phyloP scores from a whole-genome alignment of 1,140 invertebrate species.

The Pseudomyrmex cubaensis region DNA sequence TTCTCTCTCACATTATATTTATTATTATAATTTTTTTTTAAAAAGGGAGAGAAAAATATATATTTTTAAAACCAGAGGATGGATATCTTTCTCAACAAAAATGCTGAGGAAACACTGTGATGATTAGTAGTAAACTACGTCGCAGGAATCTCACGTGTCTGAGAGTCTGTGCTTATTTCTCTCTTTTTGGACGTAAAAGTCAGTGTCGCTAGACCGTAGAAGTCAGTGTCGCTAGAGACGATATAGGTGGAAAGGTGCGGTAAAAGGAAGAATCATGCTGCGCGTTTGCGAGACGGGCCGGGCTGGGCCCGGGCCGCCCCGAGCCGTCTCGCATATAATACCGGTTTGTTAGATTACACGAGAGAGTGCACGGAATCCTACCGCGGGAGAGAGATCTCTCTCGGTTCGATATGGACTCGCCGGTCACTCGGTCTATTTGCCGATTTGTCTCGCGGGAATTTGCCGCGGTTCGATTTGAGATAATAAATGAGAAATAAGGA shows the following conservation, averaged over 20 bases:
- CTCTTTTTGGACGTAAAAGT: conserved; percentile 56
- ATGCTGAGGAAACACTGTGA: background rate
- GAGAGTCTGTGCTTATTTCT: background rate
- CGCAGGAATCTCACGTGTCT: background rate
- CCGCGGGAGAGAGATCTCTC: conserved; percentile 51
- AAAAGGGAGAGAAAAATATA: too few species aligned
- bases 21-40: too few species aligned
- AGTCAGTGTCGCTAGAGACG: conserved; percentile 67
- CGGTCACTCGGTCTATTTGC: conserved; percentile 28
- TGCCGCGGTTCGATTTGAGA: background rate
- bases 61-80: too few species aligned
- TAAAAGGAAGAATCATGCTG: conserved; percentile 65
- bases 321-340: conserved; percentile 69
- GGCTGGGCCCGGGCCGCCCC: conserved; percentile 25
- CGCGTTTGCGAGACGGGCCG: conserved; percentile 16
- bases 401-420: conserved; percentile 45
- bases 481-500: background rate
- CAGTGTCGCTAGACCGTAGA: conserved; percentile 67
- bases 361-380: conserved; percentile 59
- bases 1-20: too few species aligned
- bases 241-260: conserved; percentile 57
- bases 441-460: background rate
- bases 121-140: background rate
- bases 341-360: conserved; percentile 75
- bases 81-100: too few species aligned